Conservation (phyloP, 2,888 invertebrate genomes). For the Cataglyphis cursor region DNA sequence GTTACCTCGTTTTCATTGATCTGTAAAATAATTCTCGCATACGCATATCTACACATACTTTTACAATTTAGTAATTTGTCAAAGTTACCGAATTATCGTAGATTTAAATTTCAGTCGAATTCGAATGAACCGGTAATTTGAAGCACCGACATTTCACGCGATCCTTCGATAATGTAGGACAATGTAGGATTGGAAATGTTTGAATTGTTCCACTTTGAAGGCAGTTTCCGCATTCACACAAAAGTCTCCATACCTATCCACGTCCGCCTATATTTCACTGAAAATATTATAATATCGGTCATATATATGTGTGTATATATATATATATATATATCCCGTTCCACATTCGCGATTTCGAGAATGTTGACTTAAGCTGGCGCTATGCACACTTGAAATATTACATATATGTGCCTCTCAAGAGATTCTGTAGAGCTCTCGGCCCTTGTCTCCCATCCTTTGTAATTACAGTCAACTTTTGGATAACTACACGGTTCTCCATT, state of each 20-base stretch:
- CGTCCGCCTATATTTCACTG: not conserved
- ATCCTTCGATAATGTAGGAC: conserved; percentile 7
- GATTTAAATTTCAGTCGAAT: not conserved
- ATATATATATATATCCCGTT: not conserved
- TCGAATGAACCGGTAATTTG: not conserved
- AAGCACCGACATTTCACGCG: not conserved
- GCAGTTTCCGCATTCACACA: not conserved
- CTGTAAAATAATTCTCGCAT: not conserved
- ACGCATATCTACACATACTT: not conserved
- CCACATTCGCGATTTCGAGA: conserved; percentile 31
- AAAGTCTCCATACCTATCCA: not conserved
- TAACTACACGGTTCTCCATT: conserved; percentile 33
- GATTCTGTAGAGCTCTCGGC: not conserved
- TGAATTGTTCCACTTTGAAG: not conserved
- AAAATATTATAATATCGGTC: conserved; percentile 42
- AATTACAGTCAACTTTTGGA: conserved; percentile 51
- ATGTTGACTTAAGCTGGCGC: conserved; percentile 31
- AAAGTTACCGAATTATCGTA: conserved; percentile 4
- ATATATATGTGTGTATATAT: not conserved
- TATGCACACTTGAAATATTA: conserved; percentile 55
- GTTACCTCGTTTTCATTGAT: not conserved
- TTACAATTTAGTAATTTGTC: not conserved
- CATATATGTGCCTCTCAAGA: conserved; percentile 34
- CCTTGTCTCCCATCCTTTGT: conserved; percentile 25
- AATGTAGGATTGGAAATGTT: conserved; percentile 27